Evolutionary conservation across 1,140 invertebrate genomes (phyloP).

Genomic region (Zaprionus davidi): DNA sequence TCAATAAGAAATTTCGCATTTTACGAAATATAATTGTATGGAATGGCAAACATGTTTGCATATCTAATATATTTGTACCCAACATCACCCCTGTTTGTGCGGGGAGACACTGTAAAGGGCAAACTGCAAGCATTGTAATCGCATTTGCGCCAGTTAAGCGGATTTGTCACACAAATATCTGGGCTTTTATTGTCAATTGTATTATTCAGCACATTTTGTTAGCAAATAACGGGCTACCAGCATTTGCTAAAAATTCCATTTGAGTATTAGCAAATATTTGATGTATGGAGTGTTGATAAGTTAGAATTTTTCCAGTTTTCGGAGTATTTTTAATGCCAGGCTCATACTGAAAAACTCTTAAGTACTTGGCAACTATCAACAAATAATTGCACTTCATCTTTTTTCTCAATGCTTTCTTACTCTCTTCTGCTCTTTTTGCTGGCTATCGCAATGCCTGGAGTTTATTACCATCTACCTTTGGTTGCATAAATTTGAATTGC

Average conservation of each 20-base stretch:
- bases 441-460: slow-evolving; percentile 7
- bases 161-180: slow-evolving; percentile 21
- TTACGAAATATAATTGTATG: not conserved
- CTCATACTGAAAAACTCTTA: not conserved
- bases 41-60: not conserved
- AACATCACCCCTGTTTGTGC: not conserved
- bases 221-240: not conserved
- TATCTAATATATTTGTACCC: not conserved
- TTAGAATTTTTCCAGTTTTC: not conserved
- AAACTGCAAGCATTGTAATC: slow-evolving; percentile 10
- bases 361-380: slow-evolving; percentile 9
- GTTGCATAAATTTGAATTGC: slow-evolving; percentile 48
- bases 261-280: not conserved
- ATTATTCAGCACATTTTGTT: slow-evolving; percentile 1
- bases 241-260: not conserved
- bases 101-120: not conserved
- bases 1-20: not conserved
- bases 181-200: slow-evolving; percentile 12
- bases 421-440: not conserved
- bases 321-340: not conserved
- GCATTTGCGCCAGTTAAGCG: slow-evolving; percentile 23
- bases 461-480: slow-evolving; percentile 17
- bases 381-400: slow-evolving; percentile 14
- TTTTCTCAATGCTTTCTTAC: not conserved
- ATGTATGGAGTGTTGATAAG: not conserved